These are phyloP conservation scores for Actinostola sp. DNA, from an alignment of 92 coral and sea anemone genomes.

Conservation along the genomic window DNA sequence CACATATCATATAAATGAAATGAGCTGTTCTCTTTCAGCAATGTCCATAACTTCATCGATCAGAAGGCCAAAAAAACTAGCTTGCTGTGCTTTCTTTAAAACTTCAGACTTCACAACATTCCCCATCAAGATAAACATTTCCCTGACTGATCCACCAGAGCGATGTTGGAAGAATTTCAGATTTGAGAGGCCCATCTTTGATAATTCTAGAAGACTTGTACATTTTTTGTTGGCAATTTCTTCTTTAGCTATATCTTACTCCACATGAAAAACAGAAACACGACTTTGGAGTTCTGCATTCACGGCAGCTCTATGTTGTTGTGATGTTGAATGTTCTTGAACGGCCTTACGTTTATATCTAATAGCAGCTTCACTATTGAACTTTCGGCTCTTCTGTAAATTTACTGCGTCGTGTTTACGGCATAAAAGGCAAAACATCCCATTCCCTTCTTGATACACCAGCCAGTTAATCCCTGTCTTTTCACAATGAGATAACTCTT, in stretches of 20 bases:
- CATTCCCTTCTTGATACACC: slow-evolving; percentile 49
- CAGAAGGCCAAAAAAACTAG: slow-evolving; percentile 52
- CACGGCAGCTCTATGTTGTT: slow-evolving; percentile 53
- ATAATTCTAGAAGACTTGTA: slow-evolving; percentile 18
- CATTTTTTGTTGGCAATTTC: slow-evolving; percentile 28
- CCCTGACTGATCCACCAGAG: slow-evolving; percentile 20
- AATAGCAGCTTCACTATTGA: slow-evolving; percentile 33
- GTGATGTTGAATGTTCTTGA: slow-evolving; percentile 48
- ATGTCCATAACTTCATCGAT: slow-evolving; percentile 59
- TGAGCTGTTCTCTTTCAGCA: slow-evolving; percentile 58
- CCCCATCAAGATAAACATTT: slow-evolving; percentile 58
- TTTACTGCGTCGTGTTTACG: slow-evolving; percentile 41
- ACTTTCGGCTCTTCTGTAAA: slow-evolving; percentile 39
- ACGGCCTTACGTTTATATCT: slow-evolving; percentile 22
- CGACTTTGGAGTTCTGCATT: slow-evolving; percentile 46
- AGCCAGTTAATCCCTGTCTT: slow-evolving; percentile 15
- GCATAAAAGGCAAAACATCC: slow-evolving; percentile 56
- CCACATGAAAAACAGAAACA: slow-evolving; percentile 48
- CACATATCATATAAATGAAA: slow-evolving; percentile 56
- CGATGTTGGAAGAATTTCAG: slow-evolving; percentile 28
- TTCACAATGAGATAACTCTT: background rate
- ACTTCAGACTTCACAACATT: slow-evolving; percentile 27
- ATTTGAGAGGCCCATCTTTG: slow-evolving; percentile 18
- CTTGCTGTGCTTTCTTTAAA: slow-evolving; percentile 17
- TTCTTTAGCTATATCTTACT: slow-evolving; percentile 41